These are phyloP conservation scores for Amblyornis subalaris DNA, from an alignment of 2,113 vertebrate species.

Conservation along the genomic window DNA sequence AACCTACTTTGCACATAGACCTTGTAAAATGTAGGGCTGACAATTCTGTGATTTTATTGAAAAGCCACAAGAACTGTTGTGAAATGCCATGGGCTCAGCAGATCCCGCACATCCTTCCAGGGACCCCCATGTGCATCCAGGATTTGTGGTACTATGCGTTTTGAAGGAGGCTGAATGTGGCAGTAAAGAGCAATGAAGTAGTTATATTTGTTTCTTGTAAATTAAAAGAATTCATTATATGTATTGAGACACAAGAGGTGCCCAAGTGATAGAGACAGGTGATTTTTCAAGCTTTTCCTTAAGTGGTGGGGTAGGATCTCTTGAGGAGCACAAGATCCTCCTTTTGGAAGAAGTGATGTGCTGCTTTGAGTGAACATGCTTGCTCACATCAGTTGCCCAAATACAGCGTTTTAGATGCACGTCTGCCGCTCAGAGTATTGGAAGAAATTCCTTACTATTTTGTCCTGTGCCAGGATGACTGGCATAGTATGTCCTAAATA, in stretches of 20 bases:
- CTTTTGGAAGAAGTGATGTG: not conserved
- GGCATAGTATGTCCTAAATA: not conserved
- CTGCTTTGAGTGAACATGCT: not conserved
- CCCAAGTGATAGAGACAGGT: too few relatives aligned
- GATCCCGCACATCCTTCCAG: not conserved
- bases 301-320: not conserved
- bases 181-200: not conserved
- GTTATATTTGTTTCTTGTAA: not conserved
- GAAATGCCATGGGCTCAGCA: not conserved
- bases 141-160: rapidly evolving
- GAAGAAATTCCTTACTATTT: not conserved
- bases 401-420: not conserved
- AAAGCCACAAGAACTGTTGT: not conserved
- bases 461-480: not conserved
- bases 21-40: not conserved
- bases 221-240: not conserved
- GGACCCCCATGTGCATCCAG: not conserved
- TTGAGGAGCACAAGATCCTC: not conserved
- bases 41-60: not conserved
- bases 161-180: not conserved
- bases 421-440: not conserved
- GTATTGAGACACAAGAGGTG: not conserved
- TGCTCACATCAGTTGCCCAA: not conserved
- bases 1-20: not conserved
- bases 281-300: not conserved